These are phyloP conservation scores for Brachyopa scutellaris DNA, from an alignment of 2,888 invertebrate genomes.

Conservation along the genomic window DNA sequence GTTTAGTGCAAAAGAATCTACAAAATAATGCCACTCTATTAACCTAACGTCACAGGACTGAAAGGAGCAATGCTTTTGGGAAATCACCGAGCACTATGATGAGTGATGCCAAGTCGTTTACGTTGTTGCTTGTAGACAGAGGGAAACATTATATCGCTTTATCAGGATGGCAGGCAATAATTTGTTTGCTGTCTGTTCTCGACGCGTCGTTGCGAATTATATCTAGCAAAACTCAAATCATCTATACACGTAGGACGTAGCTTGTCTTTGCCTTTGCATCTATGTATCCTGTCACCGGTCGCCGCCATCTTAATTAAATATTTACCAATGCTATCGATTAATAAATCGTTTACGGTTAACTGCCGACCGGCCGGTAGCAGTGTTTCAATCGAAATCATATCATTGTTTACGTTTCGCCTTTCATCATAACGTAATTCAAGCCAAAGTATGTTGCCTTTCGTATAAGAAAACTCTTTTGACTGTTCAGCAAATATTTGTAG, in stretches of 20 bases:
- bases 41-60: background rate
- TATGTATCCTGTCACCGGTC: background rate
- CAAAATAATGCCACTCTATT: background rate
- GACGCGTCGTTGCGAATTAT: slow-evolving; percentile 10
- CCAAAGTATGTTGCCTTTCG: background rate
- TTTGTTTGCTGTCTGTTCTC: slow-evolving; percentile 1
- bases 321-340: slow-evolving; percentile 28
- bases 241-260: too few relatives aligned
- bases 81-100: slow-evolving; percentile 18
- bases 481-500: slow-evolving; percentile 13
- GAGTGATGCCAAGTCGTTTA: slow-evolving; percentile 15
- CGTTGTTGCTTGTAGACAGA: background rate
- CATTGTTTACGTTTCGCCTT: background rate
- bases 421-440: background rate
- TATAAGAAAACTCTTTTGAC: background rate
- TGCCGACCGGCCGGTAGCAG: slow-evolving; percentile 5
- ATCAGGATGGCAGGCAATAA: background rate
- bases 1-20: background rate
- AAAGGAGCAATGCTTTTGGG: background rate
- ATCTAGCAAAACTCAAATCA: too few relatives aligned
- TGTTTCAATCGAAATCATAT: slow-evolving; percentile 3
- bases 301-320: slow-evolving; percentile 2
- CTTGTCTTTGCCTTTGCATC: too few relatives aligned
- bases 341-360: slow-evolving; percentile 28
- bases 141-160: slow-evolving; percentile 10